Percentiles rank a stretch among this genome's conserved stretches.
phyloP scores from a whole-genome alignment of 2,888 invertebrate genomes.

The Athalia rosae region DNA sequence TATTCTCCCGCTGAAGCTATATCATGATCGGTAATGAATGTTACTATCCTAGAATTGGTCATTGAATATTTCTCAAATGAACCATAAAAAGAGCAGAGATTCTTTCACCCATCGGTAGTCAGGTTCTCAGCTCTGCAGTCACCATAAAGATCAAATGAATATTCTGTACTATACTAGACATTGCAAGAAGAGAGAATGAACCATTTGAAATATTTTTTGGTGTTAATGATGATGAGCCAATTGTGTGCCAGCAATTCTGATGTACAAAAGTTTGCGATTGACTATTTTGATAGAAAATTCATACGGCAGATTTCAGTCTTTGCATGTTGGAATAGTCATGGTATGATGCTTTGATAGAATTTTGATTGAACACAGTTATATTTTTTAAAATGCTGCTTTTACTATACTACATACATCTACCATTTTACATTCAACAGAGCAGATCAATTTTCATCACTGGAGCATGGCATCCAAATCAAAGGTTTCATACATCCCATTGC shows the following conservation, averaged over 20 bases:
- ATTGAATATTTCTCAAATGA: neutral
- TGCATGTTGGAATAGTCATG: slow-evolving; percentile 55
- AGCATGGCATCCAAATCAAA: slow-evolving; percentile 42
- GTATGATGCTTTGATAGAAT: slow-evolving; percentile 38
- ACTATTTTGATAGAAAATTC: slow-evolving; percentile 54
- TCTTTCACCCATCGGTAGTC: neutral
- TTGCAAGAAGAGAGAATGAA: neutral
- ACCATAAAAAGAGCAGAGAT: neutral
- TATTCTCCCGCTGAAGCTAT: neutral
- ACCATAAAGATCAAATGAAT: no score
- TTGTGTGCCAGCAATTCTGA: neutral
- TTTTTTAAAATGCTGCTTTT: neutral
- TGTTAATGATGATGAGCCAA: neutral
- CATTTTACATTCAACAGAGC: slow-evolving; percentile 49
- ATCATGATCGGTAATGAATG: neutral
- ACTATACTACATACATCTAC: neutral
- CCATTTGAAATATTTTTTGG: neutral
- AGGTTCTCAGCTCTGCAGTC: neutral
- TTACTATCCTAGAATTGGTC: neutral
- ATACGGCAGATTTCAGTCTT: slow-evolving; percentile 55
- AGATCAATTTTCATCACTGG: slow-evolving; percentile 49
- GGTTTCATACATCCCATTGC: slow-evolving; percentile 42
- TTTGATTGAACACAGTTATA: neutral
- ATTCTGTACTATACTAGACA: no score
- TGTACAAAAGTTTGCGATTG: slow-evolving; percentile 27